These are phyloP conservation scores for Neolamprologus modestus DNA, from an alignment of 2,113 vertebrate species.

Conservation along the genomic window DNA sequence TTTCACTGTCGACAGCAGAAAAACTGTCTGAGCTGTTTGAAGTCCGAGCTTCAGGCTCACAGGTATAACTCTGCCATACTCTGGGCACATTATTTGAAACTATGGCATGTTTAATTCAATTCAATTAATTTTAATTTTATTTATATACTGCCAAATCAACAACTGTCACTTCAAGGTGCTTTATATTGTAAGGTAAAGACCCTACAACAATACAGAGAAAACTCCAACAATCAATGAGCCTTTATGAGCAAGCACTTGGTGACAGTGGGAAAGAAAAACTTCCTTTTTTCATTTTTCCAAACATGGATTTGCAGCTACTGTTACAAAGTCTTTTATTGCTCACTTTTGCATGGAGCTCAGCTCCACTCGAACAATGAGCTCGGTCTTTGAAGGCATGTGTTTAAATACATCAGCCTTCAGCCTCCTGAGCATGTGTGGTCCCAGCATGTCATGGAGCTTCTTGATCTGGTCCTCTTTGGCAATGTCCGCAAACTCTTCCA, in stretches of 20 bases:
- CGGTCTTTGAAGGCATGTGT: slow-evolving; percentile 97
- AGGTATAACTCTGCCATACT: neutral
- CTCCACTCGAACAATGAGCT: slow-evolving; percentile 93
- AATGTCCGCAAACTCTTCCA: slow-evolving; percentile 98
- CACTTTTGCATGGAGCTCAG: slow-evolving; percentile 98
- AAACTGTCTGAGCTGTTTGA: neutral
- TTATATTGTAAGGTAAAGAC: neutral
- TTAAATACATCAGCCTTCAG: slow-evolving; percentile 98
- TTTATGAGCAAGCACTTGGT: neutral
- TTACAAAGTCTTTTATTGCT: slow-evolving; percentile 22
- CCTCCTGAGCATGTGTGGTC: slow-evolving; percentile 93
- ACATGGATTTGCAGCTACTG: neutral
- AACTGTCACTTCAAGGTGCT: neutral
- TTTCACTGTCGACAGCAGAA: neutral
- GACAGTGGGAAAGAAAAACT: neutral
- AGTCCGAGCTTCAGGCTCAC: neutral
- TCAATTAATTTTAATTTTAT: neutral
- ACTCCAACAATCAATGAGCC: neutral
- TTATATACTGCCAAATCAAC: neutral
- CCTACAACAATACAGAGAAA: neutral
- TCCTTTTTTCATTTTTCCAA: neutral
- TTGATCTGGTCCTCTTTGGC: slow-evolving; percentile 99
- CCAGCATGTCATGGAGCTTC: slow-evolving; percentile 96
- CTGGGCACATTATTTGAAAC: neutral
- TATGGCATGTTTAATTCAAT: neutral